Percentiles rank a stretch among this genome's conserved stretches.
These are phyloP conservation scores for Troides helena DNA, from an alignment of 2,888 invertebrate genomes.

Conservation along the genomic window DNA sequence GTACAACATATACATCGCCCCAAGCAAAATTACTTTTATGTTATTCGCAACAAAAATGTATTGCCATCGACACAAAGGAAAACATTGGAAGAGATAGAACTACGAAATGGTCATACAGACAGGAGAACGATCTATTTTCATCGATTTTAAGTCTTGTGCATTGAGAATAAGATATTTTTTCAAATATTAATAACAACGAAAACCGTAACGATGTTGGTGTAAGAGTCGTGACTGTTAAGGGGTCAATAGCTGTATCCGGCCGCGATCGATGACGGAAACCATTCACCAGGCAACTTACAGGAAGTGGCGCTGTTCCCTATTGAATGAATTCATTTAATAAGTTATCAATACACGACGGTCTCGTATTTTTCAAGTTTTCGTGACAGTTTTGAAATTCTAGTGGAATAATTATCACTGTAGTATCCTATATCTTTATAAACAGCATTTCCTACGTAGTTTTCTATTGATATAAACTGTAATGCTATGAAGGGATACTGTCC, in stretches of 20 bases:
- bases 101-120: conserved; percentile 28
- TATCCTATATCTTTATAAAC: too few species aligned
- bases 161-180: conserved; percentile 28
- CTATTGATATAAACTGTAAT: too few species aligned
- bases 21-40: conserved; percentile 23
- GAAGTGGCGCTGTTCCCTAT: conserved; percentile 48
- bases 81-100: conserved; percentile 28
- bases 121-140: background rate
- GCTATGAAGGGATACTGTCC: too few species aligned
- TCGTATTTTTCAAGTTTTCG: background rate
- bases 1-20: conserved; percentile 8
- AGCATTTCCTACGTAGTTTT: too few species aligned
- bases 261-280: conserved; percentile 67
- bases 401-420: too few species aligned
- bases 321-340: conserved; percentile 45
- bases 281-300: conserved; percentile 47
- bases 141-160: conserved; percentile 20
- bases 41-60: conserved; percentile 25
- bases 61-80: conserved; percentile 27
- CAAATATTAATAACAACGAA: conserved; percentile 37
- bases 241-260: conserved; percentile 66
- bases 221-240: conserved; percentile 49
- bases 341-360: background rate
- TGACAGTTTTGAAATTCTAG: too few species aligned
- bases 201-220: conserved; percentile 46